Base-by-base conservation (phyloP, 2,113 vertebrate species). In the Mugil cephalus region DNA sequence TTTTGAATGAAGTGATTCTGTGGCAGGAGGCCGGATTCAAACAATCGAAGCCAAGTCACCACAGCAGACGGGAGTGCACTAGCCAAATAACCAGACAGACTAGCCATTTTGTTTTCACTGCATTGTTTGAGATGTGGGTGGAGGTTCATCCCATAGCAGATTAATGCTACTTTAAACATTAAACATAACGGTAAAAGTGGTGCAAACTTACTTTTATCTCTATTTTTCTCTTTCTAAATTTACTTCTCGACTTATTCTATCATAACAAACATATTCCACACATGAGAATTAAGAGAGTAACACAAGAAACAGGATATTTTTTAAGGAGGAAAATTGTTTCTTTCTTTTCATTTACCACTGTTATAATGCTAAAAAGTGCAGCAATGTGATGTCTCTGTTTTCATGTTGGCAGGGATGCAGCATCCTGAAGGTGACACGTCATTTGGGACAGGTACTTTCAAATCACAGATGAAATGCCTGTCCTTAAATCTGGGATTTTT, bases 371-470 rank as follows among this genome's bases (percentile, higher is more conserved):
- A 36, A 54, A 4, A 54, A 24, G 11, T 6, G 10, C 5, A 30
- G 24, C 24, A 30, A 5, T 47, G 51, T 53, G 36, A 52, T 69
- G 51, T 7, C 3, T 15, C 12, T 30, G 24, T 58, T 47, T 60
- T 47, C 45, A 40, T 77, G 79, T 0, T 69, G 17, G 21, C 40
- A 53, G 40, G 69, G 40, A 54, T 72, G 30, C 40, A 63, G 58
- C 21, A 36, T 7, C 46, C 17, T 75, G 54, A 67, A 69, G 18
- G 77, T 84, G 72, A 79, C 67, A 74, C 74, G n/a, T n/a, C 10
- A 58, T 48, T 43, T 38, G 36, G 64, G 61, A 70, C 46, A n/a
- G 43, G 15, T 45, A 75, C 58, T 12, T n/a, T n/a, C 24, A 30
- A 30, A 30, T 30, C 24, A 3, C 24, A 30, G 24, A 3, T 3